Evolutionary conservation across 2,888 invertebrate species (phyloP).

Genomic region (Leuctra nigra): DNA sequence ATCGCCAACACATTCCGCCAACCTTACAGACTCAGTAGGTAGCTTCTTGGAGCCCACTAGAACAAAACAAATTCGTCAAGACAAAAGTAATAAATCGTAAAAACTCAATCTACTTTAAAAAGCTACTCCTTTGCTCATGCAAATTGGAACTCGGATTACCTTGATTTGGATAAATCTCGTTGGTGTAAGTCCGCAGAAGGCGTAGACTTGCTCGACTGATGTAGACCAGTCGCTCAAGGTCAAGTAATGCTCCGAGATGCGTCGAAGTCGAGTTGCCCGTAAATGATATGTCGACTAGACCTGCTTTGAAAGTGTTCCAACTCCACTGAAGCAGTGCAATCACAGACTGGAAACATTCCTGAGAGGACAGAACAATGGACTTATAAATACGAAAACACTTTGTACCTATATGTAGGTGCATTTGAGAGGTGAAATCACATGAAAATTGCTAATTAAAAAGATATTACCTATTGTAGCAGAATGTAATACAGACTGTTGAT

Average conservation of each 20-base stretch:
- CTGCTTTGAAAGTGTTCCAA: constrained; percentile 79
- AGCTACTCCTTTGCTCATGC: not conserved
- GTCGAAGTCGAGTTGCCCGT: constrained; percentile 38
- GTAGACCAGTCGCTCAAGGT: constrained; percentile 79
- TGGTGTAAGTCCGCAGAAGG: constrained; percentile 76
- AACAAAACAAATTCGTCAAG: constrained; percentile 21
- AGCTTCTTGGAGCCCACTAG: constrained; percentile 40
- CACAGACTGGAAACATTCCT: constrained; percentile 75
- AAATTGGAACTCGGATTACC: constrained; percentile 34
- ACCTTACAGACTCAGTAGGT: constrained; percentile 61
- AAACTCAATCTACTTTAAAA: constrained; percentile 14
- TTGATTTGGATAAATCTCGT: constrained; percentile 83
- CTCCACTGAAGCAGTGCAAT: constrained; percentile 84
- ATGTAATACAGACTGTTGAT: too few relatives aligned
- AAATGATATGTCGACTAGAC: constrained; percentile 50
- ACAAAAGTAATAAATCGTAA: not conserved
- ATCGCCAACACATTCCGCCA: constrained; percentile 82
- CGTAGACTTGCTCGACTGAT: constrained; percentile 77
- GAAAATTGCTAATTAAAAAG: too few relatives aligned
- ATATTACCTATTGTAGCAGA: too few relatives aligned
- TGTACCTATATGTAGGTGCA: too few relatives aligned
- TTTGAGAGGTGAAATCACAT: too few relatives aligned
- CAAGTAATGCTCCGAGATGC: constrained; percentile 47
- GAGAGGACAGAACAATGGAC: constrained; percentile 14
- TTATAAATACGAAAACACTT: too few relatives aligned